phyloP scores from a whole-genome alignment of 2,797 vertebrate genomes.

The Pogoniulus pusillus region DNA sequence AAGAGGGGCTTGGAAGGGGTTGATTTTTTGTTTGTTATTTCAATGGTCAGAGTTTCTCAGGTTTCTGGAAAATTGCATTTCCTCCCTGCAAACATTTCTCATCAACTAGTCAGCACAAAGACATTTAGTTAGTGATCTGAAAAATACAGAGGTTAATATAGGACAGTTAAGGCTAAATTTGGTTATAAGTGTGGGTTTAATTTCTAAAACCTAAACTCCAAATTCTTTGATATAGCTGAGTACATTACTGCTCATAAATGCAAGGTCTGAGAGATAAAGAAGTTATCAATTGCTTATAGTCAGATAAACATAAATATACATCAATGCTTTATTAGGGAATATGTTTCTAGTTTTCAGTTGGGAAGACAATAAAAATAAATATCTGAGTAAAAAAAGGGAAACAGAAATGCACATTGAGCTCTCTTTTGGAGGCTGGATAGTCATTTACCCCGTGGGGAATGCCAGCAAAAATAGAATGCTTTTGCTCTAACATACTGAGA shows the following conservation, averaged over 20 bases:
- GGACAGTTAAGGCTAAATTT: background rate
- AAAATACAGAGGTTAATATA: background rate
- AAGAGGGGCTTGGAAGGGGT: background rate
- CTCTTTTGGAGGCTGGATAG: accelerated
- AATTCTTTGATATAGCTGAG: background rate
- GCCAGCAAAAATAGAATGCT: background rate
- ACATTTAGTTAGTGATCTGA: background rate
- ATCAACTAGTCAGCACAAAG: background rate
- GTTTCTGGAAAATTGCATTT: background rate
- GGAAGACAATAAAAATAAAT: background rate
- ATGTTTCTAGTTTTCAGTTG: background rate
- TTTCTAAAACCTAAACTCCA: background rate
- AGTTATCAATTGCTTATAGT: background rate
- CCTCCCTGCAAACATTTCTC: background rate
- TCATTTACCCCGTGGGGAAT: background rate
- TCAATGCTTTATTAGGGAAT: background rate
- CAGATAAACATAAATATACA: background rate
- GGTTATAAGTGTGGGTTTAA: background rate
- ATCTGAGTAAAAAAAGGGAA: background rate
- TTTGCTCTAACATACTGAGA: background rate
- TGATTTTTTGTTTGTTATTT: background rate
- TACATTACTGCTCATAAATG: background rate
- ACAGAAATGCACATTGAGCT: background rate
- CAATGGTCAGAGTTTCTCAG: background rate
- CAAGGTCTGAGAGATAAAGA: background rate